A percentile compares a stretch with the other conserved stretches of the same genome.
Evolutionary conservation across 2,113 vertebrate genomes (phyloP).

Genomic region (Circaetus gallicus): DNA sequence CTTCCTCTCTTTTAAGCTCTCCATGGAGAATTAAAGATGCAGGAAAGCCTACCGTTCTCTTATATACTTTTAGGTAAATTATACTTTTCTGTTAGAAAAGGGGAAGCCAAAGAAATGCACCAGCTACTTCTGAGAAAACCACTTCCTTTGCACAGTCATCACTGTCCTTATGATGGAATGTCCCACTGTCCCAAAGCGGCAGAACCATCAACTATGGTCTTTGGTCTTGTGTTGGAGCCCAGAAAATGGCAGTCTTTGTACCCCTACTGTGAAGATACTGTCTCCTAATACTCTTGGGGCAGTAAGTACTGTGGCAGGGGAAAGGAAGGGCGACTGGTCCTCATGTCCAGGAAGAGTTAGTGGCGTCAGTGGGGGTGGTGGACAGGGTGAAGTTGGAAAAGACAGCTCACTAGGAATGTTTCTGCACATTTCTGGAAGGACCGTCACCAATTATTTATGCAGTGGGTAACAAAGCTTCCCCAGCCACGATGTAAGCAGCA

Average conservation of each 20-base stretch:
- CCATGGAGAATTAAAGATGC: background rate
- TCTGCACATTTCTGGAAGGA: background rate
- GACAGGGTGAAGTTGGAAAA: background rate
- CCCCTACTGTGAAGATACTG: background rate
- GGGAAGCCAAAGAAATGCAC: background rate
- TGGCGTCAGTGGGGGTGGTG: background rate
- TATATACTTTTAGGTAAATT: background rate
- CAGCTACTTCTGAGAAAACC: background rate
- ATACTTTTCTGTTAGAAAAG: background rate
- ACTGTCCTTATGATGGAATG: background rate
- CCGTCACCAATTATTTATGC: background rate
- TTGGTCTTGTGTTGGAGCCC: background rate
- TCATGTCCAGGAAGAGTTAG: background rate
- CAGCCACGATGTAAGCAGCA: background rate
- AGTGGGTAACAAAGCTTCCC: background rate
- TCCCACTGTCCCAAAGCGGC: background rate
- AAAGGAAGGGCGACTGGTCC: background rate
- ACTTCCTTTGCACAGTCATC: background rate
- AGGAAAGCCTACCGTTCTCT: background rate
- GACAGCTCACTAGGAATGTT: background rate
- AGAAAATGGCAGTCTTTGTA: background rate
- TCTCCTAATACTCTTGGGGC: background rate
- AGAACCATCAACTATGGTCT: background rate
- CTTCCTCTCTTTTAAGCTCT: background rate
- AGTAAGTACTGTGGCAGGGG: background rate